Conservation (phyloP, 2,797 vertebrate species). For the Sylvia borin region DNA sequence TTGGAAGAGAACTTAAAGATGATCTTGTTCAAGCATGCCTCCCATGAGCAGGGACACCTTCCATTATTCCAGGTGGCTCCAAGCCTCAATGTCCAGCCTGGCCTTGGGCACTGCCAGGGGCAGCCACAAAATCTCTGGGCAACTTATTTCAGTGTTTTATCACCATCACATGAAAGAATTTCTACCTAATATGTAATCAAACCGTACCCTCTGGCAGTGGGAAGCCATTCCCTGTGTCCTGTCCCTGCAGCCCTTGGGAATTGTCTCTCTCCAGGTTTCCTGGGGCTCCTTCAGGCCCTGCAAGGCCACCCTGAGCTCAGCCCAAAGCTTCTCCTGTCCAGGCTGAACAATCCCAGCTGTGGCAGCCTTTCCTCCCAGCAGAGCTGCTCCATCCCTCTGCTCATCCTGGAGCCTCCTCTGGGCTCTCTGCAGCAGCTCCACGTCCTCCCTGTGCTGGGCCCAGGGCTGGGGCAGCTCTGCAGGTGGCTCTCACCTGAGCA, state of each 20-base stretch:
- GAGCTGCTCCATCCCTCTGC: background rate
- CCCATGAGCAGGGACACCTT: background rate
- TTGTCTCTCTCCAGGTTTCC: background rate
- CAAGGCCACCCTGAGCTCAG: background rate
- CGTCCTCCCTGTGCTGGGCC: background rate
- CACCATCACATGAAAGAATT: accelerated
- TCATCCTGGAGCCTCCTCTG: background rate
- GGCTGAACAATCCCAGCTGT: background rate
- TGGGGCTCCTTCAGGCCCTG: background rate
- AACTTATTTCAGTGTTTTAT: accelerated
- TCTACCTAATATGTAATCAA: accelerated
- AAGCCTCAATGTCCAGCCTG: background rate
- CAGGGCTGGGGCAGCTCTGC: background rate
- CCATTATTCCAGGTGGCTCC: no score
- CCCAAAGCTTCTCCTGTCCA: background rate
- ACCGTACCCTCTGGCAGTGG: accelerated
- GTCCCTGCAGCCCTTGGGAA: background rate
- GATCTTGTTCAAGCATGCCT: accelerated
- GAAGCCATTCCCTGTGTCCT: background rate
- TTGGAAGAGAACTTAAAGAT: background rate
- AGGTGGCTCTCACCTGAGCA: background rate
- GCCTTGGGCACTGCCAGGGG: background rate
- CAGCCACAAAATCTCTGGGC: background rate
- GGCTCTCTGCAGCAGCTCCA: background rate
- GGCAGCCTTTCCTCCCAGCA: background rate